These are phyloP conservation scores for Seira ritae DNA, from an alignment of 2,888 invertebrate genomes.

Conservation along the genomic window DNA sequence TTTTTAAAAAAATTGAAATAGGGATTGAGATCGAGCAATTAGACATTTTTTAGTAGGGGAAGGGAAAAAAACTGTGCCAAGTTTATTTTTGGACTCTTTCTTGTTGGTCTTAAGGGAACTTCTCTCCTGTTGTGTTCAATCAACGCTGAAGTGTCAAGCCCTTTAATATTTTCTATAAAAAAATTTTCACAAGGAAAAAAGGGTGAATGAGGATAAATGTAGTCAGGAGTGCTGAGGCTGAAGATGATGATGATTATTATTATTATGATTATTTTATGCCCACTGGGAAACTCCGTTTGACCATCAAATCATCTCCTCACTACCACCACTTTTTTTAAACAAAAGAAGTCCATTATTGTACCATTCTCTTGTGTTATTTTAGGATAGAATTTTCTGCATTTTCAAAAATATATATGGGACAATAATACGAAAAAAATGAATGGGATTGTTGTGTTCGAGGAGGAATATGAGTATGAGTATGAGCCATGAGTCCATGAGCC, in stretches of 20 bases:
- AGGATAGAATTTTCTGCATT: constrained; percentile 10
- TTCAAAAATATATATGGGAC: not conserved
- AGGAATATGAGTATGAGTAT: too few species aligned
- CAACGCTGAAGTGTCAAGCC: constrained; percentile 34
- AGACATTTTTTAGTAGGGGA: not conserved
- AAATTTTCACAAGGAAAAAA: constrained; percentile 2
- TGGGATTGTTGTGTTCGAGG: not conserved
- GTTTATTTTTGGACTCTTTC: not conserved
- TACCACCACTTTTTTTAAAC: constrained; percentile 2
- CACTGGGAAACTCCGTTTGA: constrained; percentile 9
- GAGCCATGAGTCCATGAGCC: too few species aligned
- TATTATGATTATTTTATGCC: constrained; percentile 22
- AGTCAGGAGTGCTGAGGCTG: not conserved
- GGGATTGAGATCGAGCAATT: not conserved
- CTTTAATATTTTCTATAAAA: constrained; percentile 31
- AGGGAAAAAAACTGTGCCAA: not conserved
- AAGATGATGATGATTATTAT: constrained; percentile 18
- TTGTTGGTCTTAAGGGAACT: not conserved
- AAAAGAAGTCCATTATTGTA: constrained; percentile 22
- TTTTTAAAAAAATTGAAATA: not conserved
- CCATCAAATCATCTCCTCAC: constrained; percentile 11
- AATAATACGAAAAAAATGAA: not conserved
- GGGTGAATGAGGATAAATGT: constrained; percentile 9
- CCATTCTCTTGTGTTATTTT: constrained; percentile 16
- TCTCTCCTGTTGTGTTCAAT: constrained; percentile 6